phyloP scores from a whole-genome alignment of 2,888 invertebrate species.

The Orchesellides sinensis region DNA sequence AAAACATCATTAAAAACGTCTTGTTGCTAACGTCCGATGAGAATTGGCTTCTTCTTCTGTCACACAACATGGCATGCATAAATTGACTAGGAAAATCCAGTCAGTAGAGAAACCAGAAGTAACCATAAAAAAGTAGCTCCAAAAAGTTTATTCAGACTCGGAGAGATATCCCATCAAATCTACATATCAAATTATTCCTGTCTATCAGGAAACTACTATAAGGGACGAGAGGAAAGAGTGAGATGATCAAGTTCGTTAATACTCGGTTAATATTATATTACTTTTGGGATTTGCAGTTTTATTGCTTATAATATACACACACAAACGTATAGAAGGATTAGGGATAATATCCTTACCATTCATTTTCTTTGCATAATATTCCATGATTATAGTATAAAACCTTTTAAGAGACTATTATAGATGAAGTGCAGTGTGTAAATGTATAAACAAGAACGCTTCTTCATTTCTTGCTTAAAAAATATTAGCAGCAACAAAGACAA shows the following conservation, averaged over 20 bases:
- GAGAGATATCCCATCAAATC: constrained; percentile 47
- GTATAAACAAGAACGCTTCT: no score
- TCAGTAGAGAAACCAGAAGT: constrained; percentile 1
- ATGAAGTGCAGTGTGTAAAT: no score
- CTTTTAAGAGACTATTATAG: no score
- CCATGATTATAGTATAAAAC: no score
- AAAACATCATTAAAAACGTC: not conserved
- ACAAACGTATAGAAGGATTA: no score
- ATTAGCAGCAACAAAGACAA: no score
- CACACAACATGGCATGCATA: not conserved
- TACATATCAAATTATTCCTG: constrained; percentile 54
- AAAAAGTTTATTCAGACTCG: constrained; percentile 8
- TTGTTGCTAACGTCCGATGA: constrained; percentile 6
- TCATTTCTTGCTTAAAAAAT: no score
- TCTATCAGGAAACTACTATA: constrained; percentile 20
- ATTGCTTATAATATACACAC: not conserved
- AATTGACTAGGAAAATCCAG: not conserved
- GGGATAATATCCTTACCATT: no score
- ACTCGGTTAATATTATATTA: not conserved
- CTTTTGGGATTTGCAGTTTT: not conserved
- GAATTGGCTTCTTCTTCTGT: no score
- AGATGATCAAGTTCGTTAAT: not conserved
- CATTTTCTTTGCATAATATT: no score
- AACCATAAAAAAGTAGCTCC: not conserved
- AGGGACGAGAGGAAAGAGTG: not conserved